Evolutionary conservation across 2,113 vertebrate genomes (phyloP).

Genomic region (Chelonoidis abingdonii): DNA sequence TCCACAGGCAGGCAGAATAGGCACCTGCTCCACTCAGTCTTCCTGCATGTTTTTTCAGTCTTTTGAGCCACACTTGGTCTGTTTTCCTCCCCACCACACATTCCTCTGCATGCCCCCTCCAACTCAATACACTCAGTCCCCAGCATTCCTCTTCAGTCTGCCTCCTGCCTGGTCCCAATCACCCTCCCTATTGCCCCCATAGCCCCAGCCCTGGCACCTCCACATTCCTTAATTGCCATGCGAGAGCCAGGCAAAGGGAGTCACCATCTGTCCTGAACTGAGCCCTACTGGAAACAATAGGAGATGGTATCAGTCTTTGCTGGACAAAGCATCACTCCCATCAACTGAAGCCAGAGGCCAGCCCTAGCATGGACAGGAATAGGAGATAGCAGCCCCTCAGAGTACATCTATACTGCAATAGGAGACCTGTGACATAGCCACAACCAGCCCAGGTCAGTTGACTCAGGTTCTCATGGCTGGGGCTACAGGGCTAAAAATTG

Average conservation of each 20-base stretch:
- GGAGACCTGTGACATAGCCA: background rate
- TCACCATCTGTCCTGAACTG: background rate
- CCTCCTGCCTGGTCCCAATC: background rate
- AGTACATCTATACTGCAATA: background rate
- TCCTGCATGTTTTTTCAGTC: background rate
- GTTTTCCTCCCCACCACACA: background rate
- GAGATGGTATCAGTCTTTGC: background rate
- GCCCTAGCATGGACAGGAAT: background rate
- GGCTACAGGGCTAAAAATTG: background rate
- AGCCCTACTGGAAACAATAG: background rate
- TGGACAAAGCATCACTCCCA: background rate
- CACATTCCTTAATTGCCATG: too few species aligned
- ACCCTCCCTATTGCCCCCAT: too few species aligned
- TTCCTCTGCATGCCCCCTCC: background rate
- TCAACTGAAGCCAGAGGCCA: background rate
- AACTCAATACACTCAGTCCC: too few species aligned
- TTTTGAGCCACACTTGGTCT: accelerated
- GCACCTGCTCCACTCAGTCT: background rate
- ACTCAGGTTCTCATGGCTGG: background rate
- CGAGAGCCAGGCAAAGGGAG: too few species aligned
- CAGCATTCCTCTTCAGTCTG: background rate
- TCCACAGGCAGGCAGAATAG: accelerated
- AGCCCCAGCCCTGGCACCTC: background rate
- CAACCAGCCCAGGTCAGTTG: background rate
- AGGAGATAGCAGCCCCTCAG: background rate